Evolutionary conservation across 2,113 vertebrate genomes (phyloP).

Genomic region (Nettapus auritus): DNA sequence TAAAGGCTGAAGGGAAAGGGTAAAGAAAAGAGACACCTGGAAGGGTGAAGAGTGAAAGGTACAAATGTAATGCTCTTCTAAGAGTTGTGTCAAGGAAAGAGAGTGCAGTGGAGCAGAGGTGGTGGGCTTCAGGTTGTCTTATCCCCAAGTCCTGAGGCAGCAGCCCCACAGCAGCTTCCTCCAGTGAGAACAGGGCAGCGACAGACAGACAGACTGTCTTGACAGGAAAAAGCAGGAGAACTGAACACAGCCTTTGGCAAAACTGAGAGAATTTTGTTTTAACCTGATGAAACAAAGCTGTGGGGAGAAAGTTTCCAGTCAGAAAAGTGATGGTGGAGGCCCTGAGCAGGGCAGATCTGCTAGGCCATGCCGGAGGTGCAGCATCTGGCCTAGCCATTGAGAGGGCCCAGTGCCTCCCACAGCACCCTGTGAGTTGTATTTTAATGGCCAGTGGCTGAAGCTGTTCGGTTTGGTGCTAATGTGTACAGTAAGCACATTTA

Average conservation of each 20-base stretch:
- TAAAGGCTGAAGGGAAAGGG: neutral
- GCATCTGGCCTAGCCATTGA: neutral
- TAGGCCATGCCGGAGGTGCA: accelerated
- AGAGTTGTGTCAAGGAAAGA: neutral
- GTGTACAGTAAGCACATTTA: neutral
- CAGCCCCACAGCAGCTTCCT: neutral
- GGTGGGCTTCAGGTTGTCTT: neutral
- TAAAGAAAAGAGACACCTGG: neutral
- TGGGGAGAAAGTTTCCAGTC: neutral
- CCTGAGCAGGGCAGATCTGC: neutral
- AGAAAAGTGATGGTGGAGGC: accelerated
- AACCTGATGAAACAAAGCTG: neutral
- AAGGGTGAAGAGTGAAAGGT: neutral
- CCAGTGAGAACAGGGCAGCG: accelerated
- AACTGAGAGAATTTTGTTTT: neutral
- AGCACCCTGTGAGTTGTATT: neutral
- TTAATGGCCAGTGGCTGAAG: neutral
- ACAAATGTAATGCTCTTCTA: neutral
- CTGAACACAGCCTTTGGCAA: neutral
- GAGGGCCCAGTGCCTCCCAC: neutral
- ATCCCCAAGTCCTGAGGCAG: accelerated
- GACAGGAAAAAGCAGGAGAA: neutral
- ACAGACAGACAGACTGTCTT: neutral
- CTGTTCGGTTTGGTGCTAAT: neutral
- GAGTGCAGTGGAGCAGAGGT: neutral